Evolutionary conservation across 1,140 invertebrate species (phyloP).

Genomic region (Ostrea denselamellosa): DNA sequence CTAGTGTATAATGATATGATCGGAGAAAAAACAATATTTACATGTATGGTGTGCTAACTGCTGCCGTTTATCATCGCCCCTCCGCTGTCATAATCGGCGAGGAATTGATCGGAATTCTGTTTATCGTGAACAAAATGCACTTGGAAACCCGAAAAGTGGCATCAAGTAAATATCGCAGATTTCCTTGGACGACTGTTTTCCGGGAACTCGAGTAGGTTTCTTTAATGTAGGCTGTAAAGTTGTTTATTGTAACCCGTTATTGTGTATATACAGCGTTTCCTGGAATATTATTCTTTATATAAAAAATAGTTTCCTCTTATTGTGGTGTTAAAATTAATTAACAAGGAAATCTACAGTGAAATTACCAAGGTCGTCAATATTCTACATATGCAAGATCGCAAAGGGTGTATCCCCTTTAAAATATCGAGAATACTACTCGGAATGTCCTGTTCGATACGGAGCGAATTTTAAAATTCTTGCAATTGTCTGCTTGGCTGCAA

Average conservation of each 20-base stretch:
- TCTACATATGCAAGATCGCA: too few relatives aligned
- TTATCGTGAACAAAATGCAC: background rate
- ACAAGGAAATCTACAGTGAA: too few relatives aligned
- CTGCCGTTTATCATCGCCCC: background rate
- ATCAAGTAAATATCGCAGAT: background rate
- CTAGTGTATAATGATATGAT: background rate
- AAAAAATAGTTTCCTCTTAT: too few relatives aligned
- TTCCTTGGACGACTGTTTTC: background rate
- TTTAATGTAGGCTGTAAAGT: too few relatives aligned
- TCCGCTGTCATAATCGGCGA: background rate
- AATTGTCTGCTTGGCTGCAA: background rate
- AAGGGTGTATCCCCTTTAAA: too few relatives aligned
- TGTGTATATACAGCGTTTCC: too few relatives aligned
- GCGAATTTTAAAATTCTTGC: constrained; percentile 17
- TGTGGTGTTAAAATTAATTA: too few relatives aligned
- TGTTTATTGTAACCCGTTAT: too few relatives aligned
- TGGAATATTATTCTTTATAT: too few relatives aligned
- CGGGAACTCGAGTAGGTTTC: background rate
- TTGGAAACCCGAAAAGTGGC: background rate
- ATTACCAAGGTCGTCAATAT: too few relatives aligned
- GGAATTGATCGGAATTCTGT: background rate
- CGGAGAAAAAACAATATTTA: background rate
- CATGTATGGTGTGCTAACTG: constrained; percentile 4
- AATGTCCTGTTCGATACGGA: background rate
- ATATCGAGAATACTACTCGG: too few relatives aligned